Evolutionary conservation across 2,113 vertebrate genomes (phyloP).

Genomic region (Fulica atra): DNA sequence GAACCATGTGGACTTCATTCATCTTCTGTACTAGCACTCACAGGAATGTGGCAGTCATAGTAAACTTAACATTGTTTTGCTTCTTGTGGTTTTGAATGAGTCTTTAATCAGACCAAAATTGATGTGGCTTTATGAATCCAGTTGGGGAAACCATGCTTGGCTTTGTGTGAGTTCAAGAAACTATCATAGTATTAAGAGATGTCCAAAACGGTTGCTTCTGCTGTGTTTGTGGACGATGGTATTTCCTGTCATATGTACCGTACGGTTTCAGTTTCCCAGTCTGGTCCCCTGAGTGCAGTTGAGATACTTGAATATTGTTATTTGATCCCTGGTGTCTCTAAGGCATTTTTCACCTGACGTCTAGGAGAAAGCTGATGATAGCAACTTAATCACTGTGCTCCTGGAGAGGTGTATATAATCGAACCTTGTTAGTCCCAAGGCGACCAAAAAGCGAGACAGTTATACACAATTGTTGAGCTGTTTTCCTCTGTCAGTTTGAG

Average conservation of each 20-base stretch:
- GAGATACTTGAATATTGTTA: neutral
- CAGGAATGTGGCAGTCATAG: slow-evolving; percentile 53
- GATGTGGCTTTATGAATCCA: slow-evolving; percentile 57
- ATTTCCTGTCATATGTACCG: slow-evolving; percentile 27
- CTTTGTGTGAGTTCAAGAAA: slow-evolving; percentile 16
- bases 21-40: slow-evolving; percentile 29
- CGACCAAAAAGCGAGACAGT: too few relatives aligned
- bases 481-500: too few relatives aligned
- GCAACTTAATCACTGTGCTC: too few relatives aligned
- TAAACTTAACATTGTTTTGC: slow-evolving; percentile 55
- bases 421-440: too few relatives aligned
- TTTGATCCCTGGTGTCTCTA: neutral
- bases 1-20: slow-evolving; percentile 61
- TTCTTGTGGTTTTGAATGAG: slow-evolving; percentile 62
- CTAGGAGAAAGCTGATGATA: neutral
- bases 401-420: too few relatives aligned
- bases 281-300: neutral
- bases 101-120: slow-evolving; percentile 70
- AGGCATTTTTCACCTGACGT: neutral
- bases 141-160: slow-evolving; percentile 26
- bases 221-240: slow-evolving; percentile 21
- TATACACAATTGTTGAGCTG: too few relatives aligned
- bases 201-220: slow-evolving; percentile 16
- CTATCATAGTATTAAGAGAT: neutral
- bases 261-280: slow-evolving; percentile 9